A percentile compares a stretch with the other conserved stretches of the same genome.
Conservation (phyloP, 1,140 invertebrate genomes). For the Drosophila navojoa region DNA sequence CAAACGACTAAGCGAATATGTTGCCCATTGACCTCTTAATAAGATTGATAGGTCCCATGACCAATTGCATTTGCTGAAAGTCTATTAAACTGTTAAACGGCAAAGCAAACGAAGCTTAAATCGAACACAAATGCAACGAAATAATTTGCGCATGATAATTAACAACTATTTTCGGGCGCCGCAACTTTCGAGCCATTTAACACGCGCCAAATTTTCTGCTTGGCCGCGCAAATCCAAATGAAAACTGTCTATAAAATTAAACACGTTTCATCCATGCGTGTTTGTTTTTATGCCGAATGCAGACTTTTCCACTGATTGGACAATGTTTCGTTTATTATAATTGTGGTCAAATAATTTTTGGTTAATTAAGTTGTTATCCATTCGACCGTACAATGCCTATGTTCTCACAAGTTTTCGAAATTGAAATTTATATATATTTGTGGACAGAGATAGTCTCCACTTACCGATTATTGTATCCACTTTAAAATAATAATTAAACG, state of each 20-base stretch:
- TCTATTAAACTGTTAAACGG: not conserved
- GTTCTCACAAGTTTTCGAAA: not conserved
- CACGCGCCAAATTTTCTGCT: constrained; percentile 52
- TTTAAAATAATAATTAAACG: not conserved
- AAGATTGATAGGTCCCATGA: too few species aligned
- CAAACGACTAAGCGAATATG: too few species aligned
- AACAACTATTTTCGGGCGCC: not conserved
- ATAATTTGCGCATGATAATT: constrained; percentile 22
- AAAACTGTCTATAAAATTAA: constrained; percentile 56
- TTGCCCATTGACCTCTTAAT: too few species aligned
- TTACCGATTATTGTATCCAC: not conserved
- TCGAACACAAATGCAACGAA: constrained; percentile 30
- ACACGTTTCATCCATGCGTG: constrained; percentile 18
- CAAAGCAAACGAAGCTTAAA: constrained; percentile 20
- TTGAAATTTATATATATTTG: constrained; percentile 4
- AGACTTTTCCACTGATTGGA: constrained; percentile 13
- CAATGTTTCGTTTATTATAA: constrained; percentile 57
- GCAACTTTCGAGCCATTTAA: constrained; percentile 55
- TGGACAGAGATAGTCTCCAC: not conserved
- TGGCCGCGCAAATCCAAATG: constrained; percentile 49
- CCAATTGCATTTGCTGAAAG: too few species aligned
- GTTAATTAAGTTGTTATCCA: constrained; percentile 57
- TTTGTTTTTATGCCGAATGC: not conserved
- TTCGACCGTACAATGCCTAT: not conserved
- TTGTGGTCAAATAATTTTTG: constrained; percentile 68